Conservation (phyloP, 2,113 vertebrate species). For the Mohoua ochrocephala region DNA sequence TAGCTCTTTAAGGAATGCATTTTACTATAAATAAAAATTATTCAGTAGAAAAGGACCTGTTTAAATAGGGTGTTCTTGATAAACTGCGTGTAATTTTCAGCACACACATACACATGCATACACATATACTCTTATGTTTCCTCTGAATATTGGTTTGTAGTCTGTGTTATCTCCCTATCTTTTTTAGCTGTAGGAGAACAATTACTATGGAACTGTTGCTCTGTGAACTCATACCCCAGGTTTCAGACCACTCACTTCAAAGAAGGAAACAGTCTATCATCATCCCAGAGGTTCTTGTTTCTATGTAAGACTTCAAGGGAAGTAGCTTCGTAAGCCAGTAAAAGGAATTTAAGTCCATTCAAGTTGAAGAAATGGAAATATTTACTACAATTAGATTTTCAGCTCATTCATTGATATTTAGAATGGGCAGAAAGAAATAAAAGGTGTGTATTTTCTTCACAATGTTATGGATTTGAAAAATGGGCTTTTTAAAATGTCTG, state of each 20-base stretch:
- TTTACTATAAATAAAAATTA: neutral
- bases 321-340: neutral
- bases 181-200: neutral
- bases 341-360: neutral
- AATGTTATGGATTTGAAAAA: neutral
- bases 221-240: neutral
- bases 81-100: neutral
- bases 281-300: neutral
- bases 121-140: neutral
- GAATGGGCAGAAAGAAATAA: neutral
- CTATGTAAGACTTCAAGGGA: neutral
- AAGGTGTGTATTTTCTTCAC: neutral
- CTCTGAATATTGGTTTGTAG: neutral
- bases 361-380: neutral
- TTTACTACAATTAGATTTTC: neutral
- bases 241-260: neutral
- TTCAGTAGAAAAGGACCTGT: neutral
- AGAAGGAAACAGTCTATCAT: neutral
- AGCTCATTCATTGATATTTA: neutral
- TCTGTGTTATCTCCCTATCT: neutral
- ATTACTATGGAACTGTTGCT: neutral
- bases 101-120: rapidly evolving
- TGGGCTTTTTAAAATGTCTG: neutral
- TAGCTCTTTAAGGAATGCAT: neutral
- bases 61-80: neutral